phyloP scores from a whole-genome alignment of 2,113 vertebrate species.

The Columba livia region DNA sequence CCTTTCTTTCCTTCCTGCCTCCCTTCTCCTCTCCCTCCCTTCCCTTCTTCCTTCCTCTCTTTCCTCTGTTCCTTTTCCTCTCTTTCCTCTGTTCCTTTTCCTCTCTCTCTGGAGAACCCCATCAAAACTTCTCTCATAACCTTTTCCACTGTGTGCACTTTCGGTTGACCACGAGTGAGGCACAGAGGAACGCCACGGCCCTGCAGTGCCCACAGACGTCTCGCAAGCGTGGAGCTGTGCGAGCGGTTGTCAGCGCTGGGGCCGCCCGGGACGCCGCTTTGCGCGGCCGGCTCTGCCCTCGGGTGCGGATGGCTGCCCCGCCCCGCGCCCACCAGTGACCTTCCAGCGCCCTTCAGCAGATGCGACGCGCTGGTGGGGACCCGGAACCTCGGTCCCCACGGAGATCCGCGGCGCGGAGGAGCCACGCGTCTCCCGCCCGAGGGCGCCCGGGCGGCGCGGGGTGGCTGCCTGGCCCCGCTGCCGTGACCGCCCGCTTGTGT shows the following conservation, averaged over 20 bases:
- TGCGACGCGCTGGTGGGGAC: fast-evolving
- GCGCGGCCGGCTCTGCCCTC: neutral
- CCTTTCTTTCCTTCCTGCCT: too few species aligned
- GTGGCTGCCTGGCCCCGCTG: neutral
- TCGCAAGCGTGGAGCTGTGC: fast-evolving
- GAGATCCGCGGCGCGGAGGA: neutral
- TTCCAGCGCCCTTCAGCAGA: neutral
- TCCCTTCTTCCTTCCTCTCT: too few species aligned
- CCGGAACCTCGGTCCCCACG: fast-evolving
- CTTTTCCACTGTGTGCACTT: fast-evolving
- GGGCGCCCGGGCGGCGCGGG: too few species aligned
- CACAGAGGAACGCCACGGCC: fast-evolving
- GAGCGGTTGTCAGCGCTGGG: fast-evolving
- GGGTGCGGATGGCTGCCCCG: neutral
- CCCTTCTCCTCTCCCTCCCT: neutral
- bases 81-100: too few species aligned
- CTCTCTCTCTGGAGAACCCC: neutral
- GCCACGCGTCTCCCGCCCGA: neutral
- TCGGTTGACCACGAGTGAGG: fast-evolving
- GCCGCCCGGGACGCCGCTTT: neutral
- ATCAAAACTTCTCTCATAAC: neutral
- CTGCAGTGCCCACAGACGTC: fast-evolving
- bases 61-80: too few species aligned
- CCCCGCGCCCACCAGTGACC: too few species aligned
- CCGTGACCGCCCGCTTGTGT: neutral